phyloP scores from a whole-genome alignment of 2,888 invertebrate species.

The Tubiluchus corallicola region DNA sequence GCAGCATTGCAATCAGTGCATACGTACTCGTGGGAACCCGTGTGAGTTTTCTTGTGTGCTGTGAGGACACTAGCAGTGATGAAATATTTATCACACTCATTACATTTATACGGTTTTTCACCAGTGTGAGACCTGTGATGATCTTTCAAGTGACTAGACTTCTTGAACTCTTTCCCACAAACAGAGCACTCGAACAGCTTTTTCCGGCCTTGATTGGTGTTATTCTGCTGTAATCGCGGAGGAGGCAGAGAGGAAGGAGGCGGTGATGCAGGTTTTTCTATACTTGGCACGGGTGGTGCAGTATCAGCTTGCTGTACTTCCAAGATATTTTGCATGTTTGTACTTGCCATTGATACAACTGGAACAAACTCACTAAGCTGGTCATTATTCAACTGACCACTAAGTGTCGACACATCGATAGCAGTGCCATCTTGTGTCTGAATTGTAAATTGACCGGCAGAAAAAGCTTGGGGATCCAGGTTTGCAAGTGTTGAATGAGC shows the following conservation, averaged over 20 bases:
- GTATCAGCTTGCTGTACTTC: constrained; percentile 13
- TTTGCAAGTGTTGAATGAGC: too few species aligned
- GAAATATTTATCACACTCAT: constrained; percentile 19
- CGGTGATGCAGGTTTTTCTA: not conserved
- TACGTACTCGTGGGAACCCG: constrained; percentile 17
- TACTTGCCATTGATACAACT: constrained; percentile 14
- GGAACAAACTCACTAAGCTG: too few species aligned
- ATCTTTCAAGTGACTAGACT: constrained; percentile 52
- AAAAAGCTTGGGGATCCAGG: too few species aligned
- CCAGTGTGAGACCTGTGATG: constrained; percentile 27
- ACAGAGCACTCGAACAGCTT: constrained; percentile 42
- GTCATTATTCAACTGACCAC: too few species aligned
- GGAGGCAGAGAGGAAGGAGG: not conserved
- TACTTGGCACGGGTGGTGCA: constrained; percentile 2
- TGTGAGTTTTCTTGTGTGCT: constrained; percentile 24
- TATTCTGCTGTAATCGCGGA: constrained; percentile 4
- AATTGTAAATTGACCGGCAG: too few species aligned
- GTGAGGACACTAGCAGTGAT: constrained; percentile 21
- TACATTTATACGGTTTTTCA: constrained; percentile 21
- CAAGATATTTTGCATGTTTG: constrained; percentile 19
- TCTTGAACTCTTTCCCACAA: constrained; percentile 48
- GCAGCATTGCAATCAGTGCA: constrained; percentile 21
- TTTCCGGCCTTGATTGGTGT: constrained; percentile 35
- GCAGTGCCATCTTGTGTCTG: not conserved
- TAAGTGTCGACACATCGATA: not conserved